phyloP scores from a whole-genome alignment of 2,113 vertebrate genomes.

The Epinephelus lanceolatus region DNA sequence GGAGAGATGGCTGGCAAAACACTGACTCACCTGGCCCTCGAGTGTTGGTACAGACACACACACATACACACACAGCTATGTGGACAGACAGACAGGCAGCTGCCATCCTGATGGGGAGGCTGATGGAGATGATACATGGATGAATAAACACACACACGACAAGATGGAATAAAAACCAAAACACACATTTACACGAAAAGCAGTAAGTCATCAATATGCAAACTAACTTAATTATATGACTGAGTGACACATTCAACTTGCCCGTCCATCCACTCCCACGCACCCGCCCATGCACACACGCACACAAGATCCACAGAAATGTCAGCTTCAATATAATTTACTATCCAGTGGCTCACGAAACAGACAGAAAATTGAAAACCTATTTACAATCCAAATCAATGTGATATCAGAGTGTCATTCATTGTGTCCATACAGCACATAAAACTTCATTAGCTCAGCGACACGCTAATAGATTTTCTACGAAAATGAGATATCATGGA shows the following conservation, averaged over 20 bases:
- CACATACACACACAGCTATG: constrained; percentile 25
- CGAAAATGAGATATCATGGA: constrained; percentile 68
- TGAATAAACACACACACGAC: constrained; percentile 69
- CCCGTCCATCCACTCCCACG: constrained; percentile 42
- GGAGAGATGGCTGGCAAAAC: constrained; percentile 73
- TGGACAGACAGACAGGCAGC: constrained; percentile 77
- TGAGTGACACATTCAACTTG: constrained; percentile 70
- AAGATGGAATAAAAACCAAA: constrained; percentile 60
- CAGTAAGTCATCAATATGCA: constrained; percentile 80
- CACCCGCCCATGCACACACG: constrained; percentile 5
- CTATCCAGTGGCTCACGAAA: constrained; percentile 52
- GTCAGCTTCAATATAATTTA: constrained; percentile 79
- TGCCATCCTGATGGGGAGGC: constrained; percentile 77
- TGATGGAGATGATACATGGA: constrained; percentile 67
- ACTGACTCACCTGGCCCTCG: constrained; percentile 72
- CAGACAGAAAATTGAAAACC: constrained; percentile 74
- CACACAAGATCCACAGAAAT: constrained; percentile 55
- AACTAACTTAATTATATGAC: constrained; percentile 80
- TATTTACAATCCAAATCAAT: constrained; percentile 79
- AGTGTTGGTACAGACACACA: constrained; percentile 25
- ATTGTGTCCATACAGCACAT: constrained; percentile 63
- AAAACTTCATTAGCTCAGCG: constrained; percentile 73
- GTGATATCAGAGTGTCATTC: constrained; percentile 74
- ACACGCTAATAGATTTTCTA: constrained; percentile 66
- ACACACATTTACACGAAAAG: constrained; percentile 57